Conservation (phyloP, 2,888 invertebrate genomes). For the Trichacis sp. region DNA sequence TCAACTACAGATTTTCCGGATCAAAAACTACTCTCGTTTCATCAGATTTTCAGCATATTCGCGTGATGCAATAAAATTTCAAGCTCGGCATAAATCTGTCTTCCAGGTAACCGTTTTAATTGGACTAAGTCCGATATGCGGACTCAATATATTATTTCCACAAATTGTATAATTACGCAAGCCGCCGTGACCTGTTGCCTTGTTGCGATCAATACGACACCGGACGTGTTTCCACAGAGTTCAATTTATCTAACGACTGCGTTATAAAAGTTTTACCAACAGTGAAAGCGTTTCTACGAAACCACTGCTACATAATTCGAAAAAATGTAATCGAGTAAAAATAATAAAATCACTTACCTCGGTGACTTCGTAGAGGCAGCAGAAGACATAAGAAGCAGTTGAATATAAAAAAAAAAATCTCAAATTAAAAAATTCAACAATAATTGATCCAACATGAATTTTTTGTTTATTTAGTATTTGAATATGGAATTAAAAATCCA, state of each 20-base stretch:
- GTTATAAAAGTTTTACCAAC: not conserved
- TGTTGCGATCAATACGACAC: not conserved
- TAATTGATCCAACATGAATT: too few relatives aligned
- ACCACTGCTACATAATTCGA: not conserved
- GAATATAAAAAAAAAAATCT: too few relatives aligned
- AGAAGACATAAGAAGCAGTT: too few relatives aligned
- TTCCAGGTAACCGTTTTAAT: not conserved
- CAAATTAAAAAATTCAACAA: too few relatives aligned
- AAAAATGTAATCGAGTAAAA: not conserved
- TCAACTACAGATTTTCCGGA: too few relatives aligned
- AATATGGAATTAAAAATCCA: too few relatives aligned
- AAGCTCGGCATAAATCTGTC: not conserved
- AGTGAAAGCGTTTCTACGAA: not conserved
- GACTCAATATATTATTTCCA: not conserved
- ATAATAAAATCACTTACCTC: not conserved
- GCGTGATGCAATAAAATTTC: not conserved
- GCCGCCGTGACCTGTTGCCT: not conserved
- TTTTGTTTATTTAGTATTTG: too few relatives aligned
- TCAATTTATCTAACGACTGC: not conserved
- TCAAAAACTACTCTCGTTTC: too few relatives aligned
- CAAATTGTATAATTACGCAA: not conserved
- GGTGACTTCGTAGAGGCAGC: too few relatives aligned
- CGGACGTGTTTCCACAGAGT: not conserved
- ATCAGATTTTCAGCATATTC: not conserved
- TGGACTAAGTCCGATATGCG: slow-evolving; percentile 1